phyloP scores from a whole-genome alignment of 2,797 vertebrate genomes.

The Mormyrus hasselquistii region DNA sequence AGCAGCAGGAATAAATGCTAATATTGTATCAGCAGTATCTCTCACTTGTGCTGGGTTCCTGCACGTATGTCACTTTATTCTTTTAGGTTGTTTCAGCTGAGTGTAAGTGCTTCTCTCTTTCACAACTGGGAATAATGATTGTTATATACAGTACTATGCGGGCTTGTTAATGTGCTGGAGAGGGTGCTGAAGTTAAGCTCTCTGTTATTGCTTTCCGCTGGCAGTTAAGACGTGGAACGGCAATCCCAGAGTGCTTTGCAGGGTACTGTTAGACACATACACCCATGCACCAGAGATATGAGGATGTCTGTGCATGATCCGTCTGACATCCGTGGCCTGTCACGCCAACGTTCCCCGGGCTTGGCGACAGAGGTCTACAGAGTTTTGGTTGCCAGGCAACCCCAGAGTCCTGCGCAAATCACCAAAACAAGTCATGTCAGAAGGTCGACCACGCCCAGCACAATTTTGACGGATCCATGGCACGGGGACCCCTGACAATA shows the following conservation, averaged over 20 bases:
- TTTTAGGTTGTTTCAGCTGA: not conserved
- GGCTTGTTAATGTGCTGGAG: not conserved
- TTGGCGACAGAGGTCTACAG: not conserved
- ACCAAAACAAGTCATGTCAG: not conserved
- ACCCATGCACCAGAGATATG: not conserved
- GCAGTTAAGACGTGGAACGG: not conserved
- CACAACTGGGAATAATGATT: not conserved
- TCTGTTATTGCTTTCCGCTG: not conserved
- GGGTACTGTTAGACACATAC: not conserved
- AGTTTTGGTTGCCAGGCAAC: slow-evolving; percentile 3
- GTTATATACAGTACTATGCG: not conserved
- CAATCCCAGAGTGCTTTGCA: not conserved
- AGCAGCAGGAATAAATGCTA: not conserved
- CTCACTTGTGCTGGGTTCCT: not conserved
- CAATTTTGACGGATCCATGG: not conserved
- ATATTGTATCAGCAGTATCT: not conserved
- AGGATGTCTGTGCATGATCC: not conserved
- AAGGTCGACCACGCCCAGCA: not conserved
- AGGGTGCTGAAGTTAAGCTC: not conserved
- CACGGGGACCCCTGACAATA: not conserved
- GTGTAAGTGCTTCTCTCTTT: not conserved
- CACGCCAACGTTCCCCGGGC: not conserved
- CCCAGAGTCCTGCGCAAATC: not conserved
- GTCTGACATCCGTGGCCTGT: not conserved
- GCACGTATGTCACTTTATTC: not conserved